These are phyloP conservation scores for Hoplodrina blanda DNA, from an alignment of 2,888 invertebrate species.

Conservation along the genomic window DNA sequence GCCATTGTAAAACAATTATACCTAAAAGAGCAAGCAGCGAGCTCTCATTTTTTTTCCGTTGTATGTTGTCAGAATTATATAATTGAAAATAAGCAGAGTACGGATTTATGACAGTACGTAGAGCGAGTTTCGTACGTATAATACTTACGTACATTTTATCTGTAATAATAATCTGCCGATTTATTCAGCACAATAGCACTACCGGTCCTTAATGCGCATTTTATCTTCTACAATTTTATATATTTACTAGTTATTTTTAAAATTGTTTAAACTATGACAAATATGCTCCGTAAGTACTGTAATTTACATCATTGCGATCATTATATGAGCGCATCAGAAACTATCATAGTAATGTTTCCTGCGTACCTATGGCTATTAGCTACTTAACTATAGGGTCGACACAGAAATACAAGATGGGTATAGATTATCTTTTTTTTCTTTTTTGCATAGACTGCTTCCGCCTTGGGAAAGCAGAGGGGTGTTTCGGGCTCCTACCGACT, in stretches of 20 bases:
- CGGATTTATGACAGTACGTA: no score
- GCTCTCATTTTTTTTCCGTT: background rate
- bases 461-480: no score
- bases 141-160: background rate
- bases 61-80: no score
- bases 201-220: background rate
- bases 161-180: background rate
- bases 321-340: conserved; percentile 13
- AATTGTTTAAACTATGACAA: conserved; percentile 15
- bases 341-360: conserved; percentile 22
- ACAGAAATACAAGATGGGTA: conserved; percentile 1
- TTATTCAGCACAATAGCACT: background rate
- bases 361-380: background rate
- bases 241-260: conserved; percentile 27
- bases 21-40: background rate
- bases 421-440: background rate
- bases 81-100: no score
- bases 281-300: conserved; percentile 15
- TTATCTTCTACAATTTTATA: conserved; percentile 22
- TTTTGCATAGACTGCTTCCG: no score
- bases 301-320: conserved; percentile 40
- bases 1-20: conserved; percentile 11
- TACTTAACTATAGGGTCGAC: background rate
- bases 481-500: no score
- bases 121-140: no score